These are phyloP conservation scores for Diceros bicornis DNA, from an alignment of 2,797 vertebrate species.

Conservation along the genomic window DNA sequence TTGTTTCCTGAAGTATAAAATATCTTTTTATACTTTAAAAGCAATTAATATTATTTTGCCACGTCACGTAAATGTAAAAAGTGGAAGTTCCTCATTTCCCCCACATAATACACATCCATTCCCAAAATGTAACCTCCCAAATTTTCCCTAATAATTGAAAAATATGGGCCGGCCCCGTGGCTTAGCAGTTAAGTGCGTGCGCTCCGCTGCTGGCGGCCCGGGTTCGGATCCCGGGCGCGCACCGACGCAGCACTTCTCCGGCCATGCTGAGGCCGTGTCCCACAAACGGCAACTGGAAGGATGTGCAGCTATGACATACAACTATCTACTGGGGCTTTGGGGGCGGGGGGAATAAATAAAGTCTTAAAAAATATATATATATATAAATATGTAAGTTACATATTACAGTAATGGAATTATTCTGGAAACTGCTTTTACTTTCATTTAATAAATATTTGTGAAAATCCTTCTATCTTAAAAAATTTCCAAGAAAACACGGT, in stretches of 20 bases:
- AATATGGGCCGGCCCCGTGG: no score
- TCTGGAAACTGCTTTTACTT: background rate
- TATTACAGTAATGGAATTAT: background rate
- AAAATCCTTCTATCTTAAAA: background rate
- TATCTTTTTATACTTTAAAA: background rate
- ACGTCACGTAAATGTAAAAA: background rate
- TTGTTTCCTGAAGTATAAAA: conserved; percentile 19
- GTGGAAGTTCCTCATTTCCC: background rate
- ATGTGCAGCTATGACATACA: no score
- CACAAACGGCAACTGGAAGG: no score
- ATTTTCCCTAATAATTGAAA: background rate
- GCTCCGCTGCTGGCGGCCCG: no score
- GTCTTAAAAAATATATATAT: no score
- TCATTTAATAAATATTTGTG: background rate
- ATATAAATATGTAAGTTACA: background rate
- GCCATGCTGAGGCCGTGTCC: no score
- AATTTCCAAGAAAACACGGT: background rate
- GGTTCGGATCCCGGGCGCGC: no score
- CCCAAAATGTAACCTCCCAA: background rate
- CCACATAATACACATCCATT: background rate
- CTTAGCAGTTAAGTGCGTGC: no score
- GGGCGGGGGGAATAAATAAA: no score
- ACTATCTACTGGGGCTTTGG: no score
- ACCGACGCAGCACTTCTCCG: no score
- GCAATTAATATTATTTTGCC: background rate